These are phyloP conservation scores for Cladopsammia gracilis DNA, from an alignment of 64 coral and sea anemone species.

Conservation along the genomic window DNA sequence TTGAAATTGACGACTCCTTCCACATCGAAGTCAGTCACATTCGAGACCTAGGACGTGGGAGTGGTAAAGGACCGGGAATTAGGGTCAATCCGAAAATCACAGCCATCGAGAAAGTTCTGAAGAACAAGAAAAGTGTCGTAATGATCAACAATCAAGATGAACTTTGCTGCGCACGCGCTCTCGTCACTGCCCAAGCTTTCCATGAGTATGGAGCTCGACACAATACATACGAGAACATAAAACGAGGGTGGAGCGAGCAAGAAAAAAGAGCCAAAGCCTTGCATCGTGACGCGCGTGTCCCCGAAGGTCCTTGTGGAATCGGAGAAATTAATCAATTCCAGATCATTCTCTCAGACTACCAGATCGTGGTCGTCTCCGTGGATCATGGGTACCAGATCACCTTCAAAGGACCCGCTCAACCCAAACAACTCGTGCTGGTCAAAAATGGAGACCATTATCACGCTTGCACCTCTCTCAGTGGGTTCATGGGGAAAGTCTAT, in stretches of 20 bases:
- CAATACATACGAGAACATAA: not conserved
- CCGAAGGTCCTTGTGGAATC: not conserved
- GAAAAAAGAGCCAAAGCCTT: not conserved
- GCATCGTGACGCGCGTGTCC: not conserved
- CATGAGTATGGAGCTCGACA: not conserved
- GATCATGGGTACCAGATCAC: not conserved
- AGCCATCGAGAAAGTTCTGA: not conserved
- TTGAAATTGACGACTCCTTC: not conserved
- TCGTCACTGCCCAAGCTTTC: not conserved
- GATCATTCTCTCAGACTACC: not conserved
- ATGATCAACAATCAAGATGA: constrained; percentile 9
- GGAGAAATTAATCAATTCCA: not conserved
- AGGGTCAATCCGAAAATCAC: no score
- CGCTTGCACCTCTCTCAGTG: no score
- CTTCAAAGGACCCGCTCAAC: not conserved
- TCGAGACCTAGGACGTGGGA: not conserved
- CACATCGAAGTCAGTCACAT: not conserved
- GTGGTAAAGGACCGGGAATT: no score
- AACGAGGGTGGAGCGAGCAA: not conserved
- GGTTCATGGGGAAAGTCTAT: no score
- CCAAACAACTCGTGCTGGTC: no score
- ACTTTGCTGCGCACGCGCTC: not conserved
- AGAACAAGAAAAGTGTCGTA: not conserved
- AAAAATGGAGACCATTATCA: no score
- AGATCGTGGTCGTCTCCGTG: not conserved